Evolutionary conservation across 2,113 vertebrate species (phyloP).

Genomic region (Phyllopteryx taeniolatus): DNA sequence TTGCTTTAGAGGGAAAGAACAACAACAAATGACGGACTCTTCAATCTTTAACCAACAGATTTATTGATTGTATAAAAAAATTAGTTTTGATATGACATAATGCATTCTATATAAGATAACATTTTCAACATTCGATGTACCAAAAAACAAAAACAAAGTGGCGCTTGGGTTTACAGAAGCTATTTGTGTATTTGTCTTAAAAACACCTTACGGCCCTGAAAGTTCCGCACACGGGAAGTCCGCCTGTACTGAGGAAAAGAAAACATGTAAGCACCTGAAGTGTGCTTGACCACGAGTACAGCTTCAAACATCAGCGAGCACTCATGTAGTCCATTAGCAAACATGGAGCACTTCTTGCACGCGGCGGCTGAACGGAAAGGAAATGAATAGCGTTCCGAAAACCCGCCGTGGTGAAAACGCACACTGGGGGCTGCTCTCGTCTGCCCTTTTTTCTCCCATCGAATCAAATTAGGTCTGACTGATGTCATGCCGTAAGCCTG

Average conservation of each 20-base stretch:
- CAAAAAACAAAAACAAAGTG: constrained; percentile 68
- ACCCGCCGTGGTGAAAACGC: not conserved
- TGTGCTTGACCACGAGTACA: constrained; percentile 29
- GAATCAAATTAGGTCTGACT: not conserved
- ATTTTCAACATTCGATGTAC: constrained; percentile 82
- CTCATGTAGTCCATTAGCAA: constrained; percentile 24
- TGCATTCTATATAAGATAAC: constrained; percentile 83
- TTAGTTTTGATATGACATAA: constrained; percentile 81
- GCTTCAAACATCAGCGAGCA: constrained; percentile 23
- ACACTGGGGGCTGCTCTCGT: constrained; percentile 1
- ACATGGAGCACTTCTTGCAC: constrained; percentile 5
- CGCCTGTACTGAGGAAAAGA: constrained; percentile 4
- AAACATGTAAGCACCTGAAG: constrained; percentile 22
- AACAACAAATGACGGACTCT: constrained; percentile 3
- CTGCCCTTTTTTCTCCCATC: not conserved
- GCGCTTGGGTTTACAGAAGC: constrained; percentile 65
- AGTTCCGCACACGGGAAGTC: constrained; percentile 40
- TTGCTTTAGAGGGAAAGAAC: not conserved
- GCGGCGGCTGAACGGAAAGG: constrained; percentile 19
- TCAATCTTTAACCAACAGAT: constrained; percentile 66
- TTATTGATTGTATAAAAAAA: constrained; percentile 84
- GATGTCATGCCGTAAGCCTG: not conserved
- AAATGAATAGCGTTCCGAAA: constrained; percentile 35
- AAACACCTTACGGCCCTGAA: constrained; percentile 63
- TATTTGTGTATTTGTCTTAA: constrained; percentile 49